Percentiles rank a stretch among this genome's conserved stretches.
phyloP scores from a whole-genome alignment of 2,113 vertebrate species.

The Mirounga angustirostris region DNA sequence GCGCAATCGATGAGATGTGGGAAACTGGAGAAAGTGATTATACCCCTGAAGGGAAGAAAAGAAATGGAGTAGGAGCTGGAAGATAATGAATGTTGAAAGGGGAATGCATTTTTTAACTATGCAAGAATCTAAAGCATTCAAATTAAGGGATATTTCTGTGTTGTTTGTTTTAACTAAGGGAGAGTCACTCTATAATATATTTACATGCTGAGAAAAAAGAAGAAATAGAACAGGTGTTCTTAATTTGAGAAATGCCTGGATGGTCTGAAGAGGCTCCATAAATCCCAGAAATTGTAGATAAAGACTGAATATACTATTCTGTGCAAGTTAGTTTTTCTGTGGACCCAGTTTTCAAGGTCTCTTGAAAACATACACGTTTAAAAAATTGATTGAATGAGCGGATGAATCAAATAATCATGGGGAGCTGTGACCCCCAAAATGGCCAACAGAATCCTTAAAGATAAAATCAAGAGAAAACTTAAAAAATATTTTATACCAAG shows the following conservation, averaged over 20 bases:
- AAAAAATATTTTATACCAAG: background rate
- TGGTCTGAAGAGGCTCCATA: background rate
- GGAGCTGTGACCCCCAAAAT: background rate
- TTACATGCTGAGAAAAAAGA: background rate
- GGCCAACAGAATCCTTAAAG: background rate
- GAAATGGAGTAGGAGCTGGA: background rate
- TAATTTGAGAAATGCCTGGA: background rate
- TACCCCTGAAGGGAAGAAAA: background rate
- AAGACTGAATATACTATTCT: background rate
- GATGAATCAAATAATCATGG: constrained; percentile 3
- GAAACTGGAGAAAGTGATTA: background rate
- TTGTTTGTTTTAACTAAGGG: background rate
- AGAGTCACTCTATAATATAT: background rate
- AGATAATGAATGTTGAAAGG: background rate
- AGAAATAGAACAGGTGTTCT: background rate
- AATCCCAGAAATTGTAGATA: background rate
- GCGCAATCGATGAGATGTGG: background rate
- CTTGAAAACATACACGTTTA: background rate
- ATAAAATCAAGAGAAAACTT: background rate
- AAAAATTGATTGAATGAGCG: background rate
- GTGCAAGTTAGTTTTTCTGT: background rate
- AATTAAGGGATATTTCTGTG: background rate
- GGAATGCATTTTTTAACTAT: background rate
- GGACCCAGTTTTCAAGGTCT: background rate
- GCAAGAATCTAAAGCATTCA: background rate